Evolutionary conservation across 2,797 vertebrate genomes (phyloP).

Genomic region (Microtus obscurus): DNA sequence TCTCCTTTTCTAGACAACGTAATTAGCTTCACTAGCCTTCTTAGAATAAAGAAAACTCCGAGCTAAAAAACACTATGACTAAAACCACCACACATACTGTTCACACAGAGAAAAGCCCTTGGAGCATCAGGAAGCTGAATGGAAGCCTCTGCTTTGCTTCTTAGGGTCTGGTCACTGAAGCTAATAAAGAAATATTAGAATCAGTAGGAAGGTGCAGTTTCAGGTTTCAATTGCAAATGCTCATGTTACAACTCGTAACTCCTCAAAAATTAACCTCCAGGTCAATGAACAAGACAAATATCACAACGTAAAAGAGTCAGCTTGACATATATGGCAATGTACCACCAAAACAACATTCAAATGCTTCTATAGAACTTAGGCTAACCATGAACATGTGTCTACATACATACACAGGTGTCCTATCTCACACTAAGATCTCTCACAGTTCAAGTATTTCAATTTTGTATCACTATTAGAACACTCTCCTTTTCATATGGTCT

Average conservation of each 20-base stretch:
- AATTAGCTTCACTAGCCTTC: slow-evolving; percentile 89
- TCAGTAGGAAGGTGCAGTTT: not conserved
- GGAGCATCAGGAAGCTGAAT: not conserved
- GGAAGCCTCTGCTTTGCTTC: not conserved
- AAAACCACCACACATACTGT: slow-evolving; percentile 80
- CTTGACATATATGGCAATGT: slow-evolving; percentile 1
- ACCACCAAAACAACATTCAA: slow-evolving; percentile 18
- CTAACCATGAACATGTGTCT: not conserved
- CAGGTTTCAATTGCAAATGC: slow-evolving; percentile 38
- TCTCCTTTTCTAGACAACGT: slow-evolving; percentile 85
- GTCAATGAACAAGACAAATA: slow-evolving; percentile 17
- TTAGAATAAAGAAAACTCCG: slow-evolving; percentile 84
- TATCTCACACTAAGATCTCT: not conserved
- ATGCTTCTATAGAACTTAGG: not conserved
- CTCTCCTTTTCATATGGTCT: not conserved
- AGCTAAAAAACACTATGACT: slow-evolving; percentile 78
- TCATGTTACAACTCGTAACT: not conserved
- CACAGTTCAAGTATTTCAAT: slow-evolving; percentile 15
- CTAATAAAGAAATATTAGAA: not conserved
- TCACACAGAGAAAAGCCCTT: slow-evolving; percentile 65
- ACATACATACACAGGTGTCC: not conserved
- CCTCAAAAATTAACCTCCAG: slow-evolving; percentile 52
- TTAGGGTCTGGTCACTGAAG: not conserved
- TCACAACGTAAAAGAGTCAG: slow-evolving; percentile 18
- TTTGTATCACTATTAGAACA: not conserved